These are phyloP conservation scores for Rotaria macrura DNA, from an alignment of 2,888 invertebrate species.

Conservation along the genomic window DNA sequence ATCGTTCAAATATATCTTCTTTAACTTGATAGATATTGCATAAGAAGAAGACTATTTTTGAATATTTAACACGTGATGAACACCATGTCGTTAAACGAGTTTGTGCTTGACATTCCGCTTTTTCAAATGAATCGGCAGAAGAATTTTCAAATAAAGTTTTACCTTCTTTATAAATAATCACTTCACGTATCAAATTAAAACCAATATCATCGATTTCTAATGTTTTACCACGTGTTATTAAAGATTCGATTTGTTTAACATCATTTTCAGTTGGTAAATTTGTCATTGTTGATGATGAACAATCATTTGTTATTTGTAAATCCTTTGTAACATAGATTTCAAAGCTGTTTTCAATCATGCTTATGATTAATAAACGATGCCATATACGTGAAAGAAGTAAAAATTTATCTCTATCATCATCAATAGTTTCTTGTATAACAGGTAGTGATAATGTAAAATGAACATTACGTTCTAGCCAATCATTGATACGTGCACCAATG, in stretches of 20 bases:
- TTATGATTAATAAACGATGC: constrained; percentile 22
- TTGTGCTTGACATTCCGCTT: constrained; percentile 4
- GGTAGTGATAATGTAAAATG: neutral
- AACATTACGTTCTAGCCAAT: constrained; percentile 29
- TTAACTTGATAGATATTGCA: constrained; percentile 19
- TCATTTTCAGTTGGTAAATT: constrained; percentile 2
- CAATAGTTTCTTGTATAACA: neutral
- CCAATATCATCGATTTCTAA: neutral
- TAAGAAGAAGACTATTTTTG: neutral
- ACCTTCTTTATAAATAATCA: neutral
- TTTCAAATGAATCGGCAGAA: neutral
- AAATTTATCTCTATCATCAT: neutral
- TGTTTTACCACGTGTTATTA: constrained; percentile 16
- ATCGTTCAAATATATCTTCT: neutral
- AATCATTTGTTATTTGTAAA: neutral
- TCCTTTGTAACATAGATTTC: constrained; percentile 31
- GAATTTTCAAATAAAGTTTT: neutral
- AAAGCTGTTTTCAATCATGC: constrained; percentile 31
- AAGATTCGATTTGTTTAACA: constrained; percentile 17
- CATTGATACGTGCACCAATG: constrained; percentile 23
- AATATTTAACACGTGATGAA: constrained; percentile 1
- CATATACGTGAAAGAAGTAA: constrained; percentile 15
- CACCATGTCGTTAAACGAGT: neutral
- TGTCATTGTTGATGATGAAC: neutral
- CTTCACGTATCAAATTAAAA: constrained; percentile 15